Conservation (phyloP, 2,888 invertebrate genomes). For the Drosophila subsilvestris region DNA sequence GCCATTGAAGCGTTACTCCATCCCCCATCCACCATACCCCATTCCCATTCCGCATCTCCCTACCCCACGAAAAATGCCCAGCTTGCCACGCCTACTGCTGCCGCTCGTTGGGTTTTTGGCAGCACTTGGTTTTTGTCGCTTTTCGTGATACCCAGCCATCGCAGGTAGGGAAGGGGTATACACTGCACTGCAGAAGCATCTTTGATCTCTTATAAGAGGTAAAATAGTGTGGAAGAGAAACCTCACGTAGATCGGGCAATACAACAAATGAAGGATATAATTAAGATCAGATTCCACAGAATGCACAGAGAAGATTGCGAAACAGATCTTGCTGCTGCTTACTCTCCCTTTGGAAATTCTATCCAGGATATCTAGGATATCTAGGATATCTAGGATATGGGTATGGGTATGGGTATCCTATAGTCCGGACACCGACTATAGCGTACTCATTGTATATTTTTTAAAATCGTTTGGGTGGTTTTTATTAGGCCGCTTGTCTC, state of each 20-base stretch:
- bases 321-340: too few species aligned
- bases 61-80: neutral
- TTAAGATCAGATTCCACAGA: too few species aligned
- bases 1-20: constrained; percentile 69
- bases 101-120: constrained; percentile 13
- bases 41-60: constrained; percentile 14
- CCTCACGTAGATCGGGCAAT: neutral
- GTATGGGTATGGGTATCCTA: neutral
- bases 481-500: constrained; percentile 64
- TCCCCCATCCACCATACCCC: constrained; percentile 26
- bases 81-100: constrained; percentile 30
- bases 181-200: neutral
- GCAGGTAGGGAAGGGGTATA: neutral
- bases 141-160: neutral
- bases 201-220: neutral
- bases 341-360: too few species aligned
- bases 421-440: neutral
- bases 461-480: constrained; percentile 73
- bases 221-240: neutral
- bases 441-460: constrained; percentile 8
- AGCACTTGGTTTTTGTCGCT: constrained; percentile 20
- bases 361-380: too few species aligned
- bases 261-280: too few species aligned
- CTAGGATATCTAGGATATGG: too few species aligned
- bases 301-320: too few species aligned